Evolutionary conservation across 1,140 invertebrate species (phyloP).

Genomic region (Eriosoma lanigerum): DNA sequence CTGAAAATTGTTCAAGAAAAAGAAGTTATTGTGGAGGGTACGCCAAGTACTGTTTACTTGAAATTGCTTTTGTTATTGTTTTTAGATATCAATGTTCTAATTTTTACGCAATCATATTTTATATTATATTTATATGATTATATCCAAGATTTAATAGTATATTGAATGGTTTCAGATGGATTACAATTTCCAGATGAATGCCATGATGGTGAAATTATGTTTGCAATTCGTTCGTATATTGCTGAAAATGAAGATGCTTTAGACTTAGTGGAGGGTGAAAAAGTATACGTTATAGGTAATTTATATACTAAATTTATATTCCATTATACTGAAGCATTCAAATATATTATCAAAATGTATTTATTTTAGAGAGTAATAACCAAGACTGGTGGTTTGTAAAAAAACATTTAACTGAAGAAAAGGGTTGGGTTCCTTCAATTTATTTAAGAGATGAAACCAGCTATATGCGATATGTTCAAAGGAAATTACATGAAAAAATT

Average conservation of each 20-base stretch:
- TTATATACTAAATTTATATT: slow-evolving; percentile 46
- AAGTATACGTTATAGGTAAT: slow-evolving; percentile 78
- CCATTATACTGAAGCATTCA: too few species aligned
- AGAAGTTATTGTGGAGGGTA: slow-evolving; percentile 6
- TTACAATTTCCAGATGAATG: background rate
- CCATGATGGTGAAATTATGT: slow-evolving; percentile 73
- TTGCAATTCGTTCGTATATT: slow-evolving; percentile 80
- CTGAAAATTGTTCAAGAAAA: slow-evolving; percentile 48
- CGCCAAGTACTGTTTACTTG: background rate
- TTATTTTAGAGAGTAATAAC: slow-evolving; percentile 68
- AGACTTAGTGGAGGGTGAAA: slow-evolving; percentile 86
- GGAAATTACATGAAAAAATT: slow-evolving; percentile 86
- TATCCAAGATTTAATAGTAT: too few species aligned
- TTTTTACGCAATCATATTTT: background rate
- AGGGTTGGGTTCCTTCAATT: slow-evolving; percentile 88
- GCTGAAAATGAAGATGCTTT: slow-evolving; percentile 86
- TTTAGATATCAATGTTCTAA: background rate
- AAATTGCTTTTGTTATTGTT: slow-evolving; percentile 28
- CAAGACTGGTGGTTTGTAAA: slow-evolving; percentile 89
- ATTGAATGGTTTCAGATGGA: slow-evolving; percentile 23
- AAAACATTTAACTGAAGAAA: slow-evolving; percentile 86
- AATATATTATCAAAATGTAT: too few species aligned
- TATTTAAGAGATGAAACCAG: slow-evolving; percentile 79
- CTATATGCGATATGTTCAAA: slow-evolving; percentile 80
- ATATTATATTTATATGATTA: background rate